Base-by-base conservation (phyloP, 2,797 vertebrate genomes). In the Aplochiton taeniatus region DNA sequence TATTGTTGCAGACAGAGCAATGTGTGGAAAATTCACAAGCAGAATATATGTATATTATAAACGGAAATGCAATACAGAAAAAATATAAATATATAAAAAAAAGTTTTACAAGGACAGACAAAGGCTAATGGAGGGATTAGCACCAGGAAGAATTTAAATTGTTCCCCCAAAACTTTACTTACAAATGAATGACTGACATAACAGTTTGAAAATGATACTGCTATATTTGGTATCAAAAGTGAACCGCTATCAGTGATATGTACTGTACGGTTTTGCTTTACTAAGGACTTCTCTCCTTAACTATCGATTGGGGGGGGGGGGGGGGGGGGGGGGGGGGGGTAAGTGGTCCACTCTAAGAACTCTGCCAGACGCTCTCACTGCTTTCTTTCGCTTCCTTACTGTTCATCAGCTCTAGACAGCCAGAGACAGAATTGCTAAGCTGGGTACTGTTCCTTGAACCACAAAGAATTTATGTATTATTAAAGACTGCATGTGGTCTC, bases 271-370 rank as follows among this genome's bases (percentile, higher is more conserved):
- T 57, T 64, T 65, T 58, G 78, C 74, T 79, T 87, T 78, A 80
- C 82, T 77, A 74, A 59, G 76, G 72, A 73, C 75, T 72, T 59
- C 46, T 73, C 86, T 90, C 82, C 85, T 91, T 87, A 92, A 90
- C 70, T 92, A 93, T 93, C 91, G 81, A 93, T 93, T 89, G 90
- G 78, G 41, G n/a, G n/a, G n/a, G n/a, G n/a, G n/a, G n/a, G n/a
- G n/a, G n/a, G n/a, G n/a, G 90, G 78, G 41, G n/a, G n/a, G n/a
- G n/a, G n/a, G n/a, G n/a, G n/a, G n/a, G 68, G 17, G 70, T 90
- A 90, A 93, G 91, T 92, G 90, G 84, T 90, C 85, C 90, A 88
- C 88, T 90, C 77, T 87, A 83, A 74, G 75, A 54, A 66, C 76
- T 73, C 64, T 58, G 44, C 73, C 71, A 51, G 52, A 65, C 46